Evolutionary conservation across 2,888 invertebrate species (phyloP), one percentile per base, ranked within the genome.

Genomic region (Ceratothoa steindachneri): DNA sequence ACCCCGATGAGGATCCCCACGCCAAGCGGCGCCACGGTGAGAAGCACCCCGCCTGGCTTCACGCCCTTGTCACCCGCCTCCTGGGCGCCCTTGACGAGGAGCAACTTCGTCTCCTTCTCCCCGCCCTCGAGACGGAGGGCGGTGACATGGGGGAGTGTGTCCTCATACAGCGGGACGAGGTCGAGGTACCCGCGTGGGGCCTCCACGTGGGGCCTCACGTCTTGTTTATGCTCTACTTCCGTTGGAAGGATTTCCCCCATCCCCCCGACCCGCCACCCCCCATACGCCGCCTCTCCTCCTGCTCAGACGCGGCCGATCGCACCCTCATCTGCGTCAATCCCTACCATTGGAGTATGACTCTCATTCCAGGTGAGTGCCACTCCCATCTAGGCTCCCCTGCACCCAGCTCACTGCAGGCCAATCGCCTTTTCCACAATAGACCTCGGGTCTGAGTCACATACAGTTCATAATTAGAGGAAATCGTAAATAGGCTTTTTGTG

Each of bases 261-360:
- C 60, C 60, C 12, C 60, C 60, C 12, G 22, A 60, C 12, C 60
- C 60, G n/a, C 60, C 60, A 24, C 60, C 60, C 12, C 60, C 60
- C 24, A 12, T 60, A 7, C 2, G 60, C 19, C n/a, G 60, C 12
- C 60, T 60, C 1, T 60, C 60, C 19, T 60, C 22, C 60, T 60
- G 60, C 60, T 41, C 41, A 5, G 24, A 2, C 19, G 24, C 60
- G 27, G 22, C n/a, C 12, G 60, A 60, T 24, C 60, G 27, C 22
- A 22, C 22, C 12, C n/a, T 24, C 12, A 60, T 60, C 24, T 60
- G 60, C 24, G 60, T 60, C 22, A 60, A 60, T 24, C 60, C 60
- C 19, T 60, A 60, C 27, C 60, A 60, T 3, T 60, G 60, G 60
- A 60, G 60, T 60, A 60, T 60, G 60, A 60, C 60, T 60, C 60